These are phyloP conservation scores for Ormia ochracea DNA, from an alignment of 2,888 invertebrate species.

Conservation along the genomic window DNA sequence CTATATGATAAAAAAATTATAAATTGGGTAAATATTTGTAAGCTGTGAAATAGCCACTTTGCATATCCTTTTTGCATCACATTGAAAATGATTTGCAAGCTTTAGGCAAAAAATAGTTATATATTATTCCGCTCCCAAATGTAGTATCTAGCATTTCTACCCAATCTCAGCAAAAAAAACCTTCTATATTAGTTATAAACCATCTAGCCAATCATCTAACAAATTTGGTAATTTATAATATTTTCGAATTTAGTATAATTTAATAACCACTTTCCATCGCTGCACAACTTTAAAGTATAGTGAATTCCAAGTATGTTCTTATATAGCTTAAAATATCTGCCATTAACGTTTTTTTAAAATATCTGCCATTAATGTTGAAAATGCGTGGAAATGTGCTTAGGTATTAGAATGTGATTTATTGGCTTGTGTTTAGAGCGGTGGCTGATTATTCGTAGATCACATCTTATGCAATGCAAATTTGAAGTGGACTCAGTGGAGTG, in stretches of 20 bases:
- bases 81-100: too few species aligned
- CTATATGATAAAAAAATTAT: too few species aligned
- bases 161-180: too few species aligned
- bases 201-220: too few species aligned
- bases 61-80: too few species aligned
- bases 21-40: too few species aligned
- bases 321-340: constrained; percentile 1
- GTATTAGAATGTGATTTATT: background rate
- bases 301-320: background rate
- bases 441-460: background rate
- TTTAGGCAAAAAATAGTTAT: too few species aligned
- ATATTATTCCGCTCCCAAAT: too few species aligned
- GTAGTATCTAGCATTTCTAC: too few species aligned
- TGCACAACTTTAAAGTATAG: background rate
- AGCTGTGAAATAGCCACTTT: too few species aligned
- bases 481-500: too few species aligned
- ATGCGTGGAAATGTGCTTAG: background rate
- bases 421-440: background rate
- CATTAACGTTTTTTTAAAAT: constrained; percentile 11
- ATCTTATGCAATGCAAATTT: background rate
- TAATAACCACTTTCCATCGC: background rate
- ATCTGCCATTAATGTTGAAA: background rate
- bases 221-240: background rate
- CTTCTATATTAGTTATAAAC: too few species aligned
- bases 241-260: background rate